Percentiles rank a stretch among this genome's conserved stretches.
These are phyloP conservation scores for Strix uralensis DNA, from an alignment of 2,113 vertebrate genomes.

Conservation along the genomic window DNA sequence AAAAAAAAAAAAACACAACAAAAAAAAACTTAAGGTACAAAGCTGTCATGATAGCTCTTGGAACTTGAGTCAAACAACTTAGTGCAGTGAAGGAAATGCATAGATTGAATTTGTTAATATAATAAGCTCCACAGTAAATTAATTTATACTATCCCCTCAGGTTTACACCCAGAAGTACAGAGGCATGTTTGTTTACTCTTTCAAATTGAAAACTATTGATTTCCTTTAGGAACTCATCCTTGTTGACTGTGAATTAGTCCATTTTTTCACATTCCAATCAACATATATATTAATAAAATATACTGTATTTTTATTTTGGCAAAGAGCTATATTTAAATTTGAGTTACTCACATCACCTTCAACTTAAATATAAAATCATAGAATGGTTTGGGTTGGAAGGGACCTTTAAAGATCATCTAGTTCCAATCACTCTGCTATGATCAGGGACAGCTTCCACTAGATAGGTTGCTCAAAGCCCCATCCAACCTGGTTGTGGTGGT, in stretches of 20 bases:
- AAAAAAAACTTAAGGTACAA: background rate
- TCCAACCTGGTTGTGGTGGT: too few species aligned
- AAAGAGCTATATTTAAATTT: background rate
- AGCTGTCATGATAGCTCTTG: background rate
- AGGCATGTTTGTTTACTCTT: conserved; percentile 12
- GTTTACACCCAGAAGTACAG: background rate
- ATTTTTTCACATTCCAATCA: background rate
- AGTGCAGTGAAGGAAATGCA: background rate
- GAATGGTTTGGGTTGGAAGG: too few species aligned
- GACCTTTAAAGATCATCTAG: too few species aligned
- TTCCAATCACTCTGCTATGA: too few species aligned
- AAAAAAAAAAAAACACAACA: background rate
- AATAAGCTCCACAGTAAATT: conserved; percentile 15
- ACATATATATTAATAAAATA: background rate
- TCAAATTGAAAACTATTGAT: conserved; percentile 51
- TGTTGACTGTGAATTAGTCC: background rate
- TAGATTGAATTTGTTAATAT: conserved; percentile 10
- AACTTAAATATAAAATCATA: background rate
- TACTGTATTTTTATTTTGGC: background rate
- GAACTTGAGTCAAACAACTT: background rate
- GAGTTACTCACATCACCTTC: background rate
- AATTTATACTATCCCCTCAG: conserved; percentile 5
- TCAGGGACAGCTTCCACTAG: too few species aligned
- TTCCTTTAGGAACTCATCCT: conserved; percentile 42
- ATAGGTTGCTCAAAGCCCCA: too few species aligned